phyloP scores from a whole-genome alignment of 2,888 invertebrate species.

The Machimus atricapillus region DNA sequence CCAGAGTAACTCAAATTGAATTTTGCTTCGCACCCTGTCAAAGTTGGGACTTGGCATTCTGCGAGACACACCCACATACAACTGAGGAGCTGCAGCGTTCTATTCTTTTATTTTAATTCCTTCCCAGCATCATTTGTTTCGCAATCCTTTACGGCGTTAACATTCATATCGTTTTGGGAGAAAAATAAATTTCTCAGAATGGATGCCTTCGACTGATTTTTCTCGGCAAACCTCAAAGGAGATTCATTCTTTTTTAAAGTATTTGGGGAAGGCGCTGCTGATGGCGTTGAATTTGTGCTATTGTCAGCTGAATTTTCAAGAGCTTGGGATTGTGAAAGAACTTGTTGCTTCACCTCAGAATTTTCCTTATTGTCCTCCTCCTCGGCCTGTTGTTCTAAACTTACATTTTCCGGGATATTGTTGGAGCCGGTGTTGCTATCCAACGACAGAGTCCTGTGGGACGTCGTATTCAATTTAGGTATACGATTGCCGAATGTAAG shows the following conservation, averaged over 20 bases:
- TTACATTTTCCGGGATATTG: slow-evolving; percentile 52
- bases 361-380: slow-evolving; percentile 49
- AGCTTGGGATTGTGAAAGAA: slow-evolving; percentile 29
- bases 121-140: neutral
- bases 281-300: slow-evolving; percentile 9
- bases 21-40: slow-evolving; percentile 8
- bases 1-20: neutral
- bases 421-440: slow-evolving; percentile 51
- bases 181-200: slow-evolving; percentile 52
- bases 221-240: slow-evolving; percentile 38
- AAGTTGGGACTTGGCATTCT: neutral
- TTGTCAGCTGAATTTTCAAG: neutral
- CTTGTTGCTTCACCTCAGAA: neutral
- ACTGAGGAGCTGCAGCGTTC: neutral
- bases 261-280: neutral
- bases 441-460: slow-evolving; percentile 51
- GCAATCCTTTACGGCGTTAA: neutral
- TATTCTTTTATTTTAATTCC: neutral
- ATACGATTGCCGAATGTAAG: slow-evolving; percentile 50
- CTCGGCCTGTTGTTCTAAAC: slow-evolving; percentile 51
- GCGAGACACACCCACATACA: neutral
- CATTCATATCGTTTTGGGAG: slow-evolving; percentile 16
- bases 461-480: slow-evolving; percentile 50
- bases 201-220: slow-evolving; percentile 51
- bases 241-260: neutral